Evolutionary conservation across 2,113 vertebrate genomes (phyloP).

Genomic region (Paralichthys olivaceus): DNA sequence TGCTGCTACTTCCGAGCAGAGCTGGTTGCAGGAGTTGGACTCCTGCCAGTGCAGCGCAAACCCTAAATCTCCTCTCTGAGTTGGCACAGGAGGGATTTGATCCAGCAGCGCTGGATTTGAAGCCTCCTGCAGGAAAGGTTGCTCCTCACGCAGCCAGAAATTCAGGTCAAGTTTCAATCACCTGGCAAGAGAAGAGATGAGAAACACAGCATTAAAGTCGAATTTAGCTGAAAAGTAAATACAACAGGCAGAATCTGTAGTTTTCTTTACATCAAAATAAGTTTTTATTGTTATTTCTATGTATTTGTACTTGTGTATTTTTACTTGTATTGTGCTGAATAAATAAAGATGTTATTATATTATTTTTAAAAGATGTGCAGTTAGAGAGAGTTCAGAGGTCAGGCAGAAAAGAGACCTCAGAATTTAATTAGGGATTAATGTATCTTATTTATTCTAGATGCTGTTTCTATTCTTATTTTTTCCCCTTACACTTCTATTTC

Average conservation of each 20-base stretch:
- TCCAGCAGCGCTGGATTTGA: conserved; percentile 26
- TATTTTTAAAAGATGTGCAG: too few relatives aligned
- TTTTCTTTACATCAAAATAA: too few relatives aligned
- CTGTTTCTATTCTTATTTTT: neutral
- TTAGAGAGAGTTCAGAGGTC: neutral
- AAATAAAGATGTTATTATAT: too few relatives aligned
- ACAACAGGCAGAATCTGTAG: too few relatives aligned
- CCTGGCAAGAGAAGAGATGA: conserved; percentile 72
- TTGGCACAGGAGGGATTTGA: conserved; percentile 39
- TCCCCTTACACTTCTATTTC: too few relatives aligned
- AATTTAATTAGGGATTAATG: conserved; percentile 1
- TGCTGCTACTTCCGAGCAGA: conserved; percentile 48
- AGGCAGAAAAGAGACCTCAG: conserved; percentile 15
- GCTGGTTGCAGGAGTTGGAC: conserved; percentile 47
- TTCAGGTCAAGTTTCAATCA: conserved; percentile 71
- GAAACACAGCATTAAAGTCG: conserved; percentile 49
- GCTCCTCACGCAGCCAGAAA: conserved; percentile 58
- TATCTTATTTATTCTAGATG: neutral
- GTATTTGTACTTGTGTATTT: too few relatives aligned
- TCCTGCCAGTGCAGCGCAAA: conserved; percentile 45
- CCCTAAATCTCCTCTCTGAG: conserved; percentile 54
- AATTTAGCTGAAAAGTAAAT: conserved; percentile 29
- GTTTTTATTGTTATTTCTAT: too few relatives aligned
- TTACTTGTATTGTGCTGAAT: too few relatives aligned
- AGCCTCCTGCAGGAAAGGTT: conserved; percentile 59